Evolutionary conservation across 2,888 invertebrate species (phyloP).

Genomic region (Amphiduros pacificus): DNA sequence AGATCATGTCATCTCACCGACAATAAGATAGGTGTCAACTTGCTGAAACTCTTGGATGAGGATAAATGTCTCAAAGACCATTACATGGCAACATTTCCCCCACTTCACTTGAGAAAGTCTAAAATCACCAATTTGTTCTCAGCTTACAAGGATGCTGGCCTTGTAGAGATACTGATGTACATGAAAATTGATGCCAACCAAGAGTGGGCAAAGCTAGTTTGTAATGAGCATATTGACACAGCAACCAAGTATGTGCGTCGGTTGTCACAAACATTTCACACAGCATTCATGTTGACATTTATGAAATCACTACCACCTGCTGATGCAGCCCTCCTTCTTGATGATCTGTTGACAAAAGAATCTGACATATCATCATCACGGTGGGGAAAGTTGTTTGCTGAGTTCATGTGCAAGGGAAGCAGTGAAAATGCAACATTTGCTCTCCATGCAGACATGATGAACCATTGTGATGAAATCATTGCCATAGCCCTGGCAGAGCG

Average conservation of each 20-base stretch:
- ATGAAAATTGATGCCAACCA: not conserved
- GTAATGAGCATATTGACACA: not conserved
- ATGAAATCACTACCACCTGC: too few relatives aligned
- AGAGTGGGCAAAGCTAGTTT: not conserved
- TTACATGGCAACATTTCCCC: constrained; percentile 19
- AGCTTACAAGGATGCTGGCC: not conserved
- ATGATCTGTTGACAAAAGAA: too few relatives aligned
- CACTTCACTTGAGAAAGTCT: not conserved
- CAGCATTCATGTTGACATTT: too few relatives aligned
- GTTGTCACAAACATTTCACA: too few relatives aligned
- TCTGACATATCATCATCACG: too few relatives aligned
- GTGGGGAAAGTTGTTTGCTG: too few relatives aligned
- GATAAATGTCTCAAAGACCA: constrained; percentile 7
- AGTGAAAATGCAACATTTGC: constrained; percentile 22
- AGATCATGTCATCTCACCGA: too few relatives aligned
- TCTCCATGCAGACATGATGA: constrained; percentile 24
- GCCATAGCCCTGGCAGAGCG: constrained; percentile 25
- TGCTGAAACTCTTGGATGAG: constrained; percentile 15
- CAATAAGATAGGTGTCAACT: constrained; percentile 25
- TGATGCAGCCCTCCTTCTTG: too few relatives aligned
- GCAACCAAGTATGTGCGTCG: constrained; percentile 1
- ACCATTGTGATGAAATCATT: constrained; percentile 30
- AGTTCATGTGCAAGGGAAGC: too few relatives aligned
- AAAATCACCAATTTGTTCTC: not conserved
- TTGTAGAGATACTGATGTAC: not conserved